Conservation (phyloP, 1,140 invertebrate species). For the Paraescarpia echinospica region DNA sequence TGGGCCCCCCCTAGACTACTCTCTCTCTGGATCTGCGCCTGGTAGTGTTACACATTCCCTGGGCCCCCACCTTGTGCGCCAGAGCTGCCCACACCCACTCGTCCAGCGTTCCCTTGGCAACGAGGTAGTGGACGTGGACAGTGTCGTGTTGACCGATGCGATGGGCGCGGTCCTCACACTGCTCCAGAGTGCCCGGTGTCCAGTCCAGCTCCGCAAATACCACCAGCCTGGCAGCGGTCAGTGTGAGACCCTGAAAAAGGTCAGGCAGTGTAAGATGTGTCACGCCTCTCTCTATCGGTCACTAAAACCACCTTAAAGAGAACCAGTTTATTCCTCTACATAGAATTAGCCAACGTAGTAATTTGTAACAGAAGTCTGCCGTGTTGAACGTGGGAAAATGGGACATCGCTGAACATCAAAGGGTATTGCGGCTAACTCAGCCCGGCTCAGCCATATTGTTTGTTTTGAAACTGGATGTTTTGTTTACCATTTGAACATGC, state of each 20-base stretch:
- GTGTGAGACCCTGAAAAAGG: constrained; percentile 62
- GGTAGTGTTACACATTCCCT: not conserved
- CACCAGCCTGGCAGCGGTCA: constrained; percentile 88
- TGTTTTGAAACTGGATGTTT: too few species aligned
- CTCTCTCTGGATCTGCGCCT: too few species aligned
- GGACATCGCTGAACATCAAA: too few species aligned
- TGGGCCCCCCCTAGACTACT: too few species aligned
- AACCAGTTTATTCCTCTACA: too few species aligned
- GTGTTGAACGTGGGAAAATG: too few species aligned
- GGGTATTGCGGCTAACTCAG: too few species aligned
- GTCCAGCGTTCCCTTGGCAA: constrained; percentile 86
- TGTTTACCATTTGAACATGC: too few species aligned
- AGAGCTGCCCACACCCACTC: constrained; percentile 76
- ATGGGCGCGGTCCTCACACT: constrained; percentile 91
- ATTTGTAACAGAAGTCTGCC: too few species aligned
- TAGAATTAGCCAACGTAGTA: too few species aligned
- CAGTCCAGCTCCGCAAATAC: constrained; percentile 96
- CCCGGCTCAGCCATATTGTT: too few species aligned
- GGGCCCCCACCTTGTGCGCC: constrained; percentile 40
- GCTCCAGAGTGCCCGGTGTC: constrained; percentile 82
- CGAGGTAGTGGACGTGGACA: constrained; percentile 76
- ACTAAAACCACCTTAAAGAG: too few species aligned
- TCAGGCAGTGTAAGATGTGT: not conserved
- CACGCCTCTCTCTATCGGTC: not conserved
- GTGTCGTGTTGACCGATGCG: constrained; percentile 83